Evolutionary conservation across 2,888 invertebrate genomes (phyloP), one percentile per base, ranked within the genome.

Genomic region (Amiota mariae): DNA sequence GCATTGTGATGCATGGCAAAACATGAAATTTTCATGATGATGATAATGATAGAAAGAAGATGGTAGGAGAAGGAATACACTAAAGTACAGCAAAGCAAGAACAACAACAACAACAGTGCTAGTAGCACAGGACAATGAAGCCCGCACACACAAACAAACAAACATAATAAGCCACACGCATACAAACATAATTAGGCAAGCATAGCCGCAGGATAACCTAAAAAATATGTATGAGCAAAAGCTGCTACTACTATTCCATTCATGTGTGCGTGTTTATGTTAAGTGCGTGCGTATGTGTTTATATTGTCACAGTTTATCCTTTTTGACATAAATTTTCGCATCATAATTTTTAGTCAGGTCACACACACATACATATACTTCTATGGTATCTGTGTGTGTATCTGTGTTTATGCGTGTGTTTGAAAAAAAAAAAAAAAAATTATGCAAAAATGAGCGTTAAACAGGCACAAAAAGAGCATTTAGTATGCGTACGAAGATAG

Each of bases 311-410:
- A 15, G n/a, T 68, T 46, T 10, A 24, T 47, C 61, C 54, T n/a
- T 64, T 36, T 63, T 54, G 54, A 72, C 71, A 72, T 72, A 49
- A 66, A 72, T 63, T 48, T 61, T 71, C n/a, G 59, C 59, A 59
- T 59, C 18, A 59, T 36, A 36, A 36, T 36, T 36, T 36, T 36
- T 36, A 36, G 36, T 36, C 36, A 36, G 36, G 36, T 36, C 36
- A 36, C 8, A 36, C 36, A 11, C 36, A n/a, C 13, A 63, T 36
- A 11, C 9, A 11, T 24, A 8, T 63, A 36, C 36, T 51, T 51
- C n/a, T n/a, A n/a, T n/a, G n/a, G n/a, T n/a, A 2, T 51, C 6
- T 4, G 20, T 63, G 3, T 36, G 2, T 63, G 12, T n/a, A 63
- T 36, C 13, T 63, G 24, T 63, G 11, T 66, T 15, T 47, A 6